Evolutionary conservation across 2,888 invertebrate species (phyloP).

Genomic region (Antitype chi): DNA sequence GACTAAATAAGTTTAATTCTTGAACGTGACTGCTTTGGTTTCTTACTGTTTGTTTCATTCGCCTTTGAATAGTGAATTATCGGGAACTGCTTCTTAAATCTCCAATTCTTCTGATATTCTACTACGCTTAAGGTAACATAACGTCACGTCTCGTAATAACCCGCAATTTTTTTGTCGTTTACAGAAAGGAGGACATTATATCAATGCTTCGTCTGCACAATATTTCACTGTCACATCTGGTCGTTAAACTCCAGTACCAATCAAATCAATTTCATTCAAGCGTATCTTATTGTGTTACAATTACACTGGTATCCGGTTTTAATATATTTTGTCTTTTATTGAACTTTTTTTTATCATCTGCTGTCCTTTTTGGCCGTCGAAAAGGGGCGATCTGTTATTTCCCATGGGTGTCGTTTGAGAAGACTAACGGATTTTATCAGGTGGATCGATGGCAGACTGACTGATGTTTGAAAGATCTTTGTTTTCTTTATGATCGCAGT

Average conservation of each 20-base stretch:
- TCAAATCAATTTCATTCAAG: conserved; percentile 51
- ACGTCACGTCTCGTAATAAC: conserved; percentile 4
- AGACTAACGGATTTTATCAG: conserved; percentile 28
- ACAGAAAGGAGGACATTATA: conserved; percentile 15
- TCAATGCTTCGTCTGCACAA: conserved; percentile 26
- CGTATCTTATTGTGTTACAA: conserved; percentile 46
- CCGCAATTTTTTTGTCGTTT: conserved; percentile 20
- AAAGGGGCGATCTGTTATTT: conserved; percentile 36
- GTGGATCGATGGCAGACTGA: conserved; percentile 15
- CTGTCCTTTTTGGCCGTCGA: conserved; percentile 20
- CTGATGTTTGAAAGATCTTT: conserved; percentile 12
- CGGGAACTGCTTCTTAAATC: not conserved
- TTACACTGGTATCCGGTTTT: conserved; percentile 46
- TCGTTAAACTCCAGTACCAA: conserved; percentile 49
- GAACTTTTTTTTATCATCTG: conserved; percentile 29
- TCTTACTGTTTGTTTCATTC: not conserved
- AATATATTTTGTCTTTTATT: conserved; percentile 43
- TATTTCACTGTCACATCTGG: conserved; percentile 53
- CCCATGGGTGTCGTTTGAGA: conserved; percentile 37
- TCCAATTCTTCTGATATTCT: not conserved
- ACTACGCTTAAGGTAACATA: conserved; percentile 13
- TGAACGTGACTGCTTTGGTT: not conserved
- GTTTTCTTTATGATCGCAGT: conserved; percentile 18
- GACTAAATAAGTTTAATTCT: not conserved
- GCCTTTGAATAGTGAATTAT: not conserved